Conservation (phyloP, 1,140 invertebrate genomes). For the Drosophila tani region DNA sequence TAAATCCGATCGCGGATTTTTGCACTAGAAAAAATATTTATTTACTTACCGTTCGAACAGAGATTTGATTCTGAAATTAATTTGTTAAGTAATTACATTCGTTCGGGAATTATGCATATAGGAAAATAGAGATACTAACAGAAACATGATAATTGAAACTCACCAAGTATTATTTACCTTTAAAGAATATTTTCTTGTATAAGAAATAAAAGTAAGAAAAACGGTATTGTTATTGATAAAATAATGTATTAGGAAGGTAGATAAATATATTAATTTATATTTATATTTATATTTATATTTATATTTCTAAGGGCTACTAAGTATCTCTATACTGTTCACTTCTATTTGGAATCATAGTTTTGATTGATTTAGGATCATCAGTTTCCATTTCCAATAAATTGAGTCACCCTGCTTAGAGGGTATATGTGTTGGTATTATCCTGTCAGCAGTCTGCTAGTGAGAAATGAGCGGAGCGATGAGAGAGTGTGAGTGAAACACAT, state of each 20-base stretch:
- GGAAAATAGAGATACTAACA: neutral
- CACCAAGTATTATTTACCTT: no score
- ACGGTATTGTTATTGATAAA: no score
- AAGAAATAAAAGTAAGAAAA: no score
- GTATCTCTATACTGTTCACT: no score
- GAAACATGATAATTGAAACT: neutral
- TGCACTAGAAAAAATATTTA: neutral
- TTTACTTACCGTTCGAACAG: neutral
- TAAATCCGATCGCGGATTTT: neutral
- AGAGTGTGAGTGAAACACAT: conserved; percentile 49
- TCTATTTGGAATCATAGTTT: no score
- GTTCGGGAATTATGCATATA: no score
- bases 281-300: no score
- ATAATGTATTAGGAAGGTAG: no score
- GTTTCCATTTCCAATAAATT: neutral
- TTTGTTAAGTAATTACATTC: no score
- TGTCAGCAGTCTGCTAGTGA: conserved; percentile 66
- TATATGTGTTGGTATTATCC: conserved; percentile 30
- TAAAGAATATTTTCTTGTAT: no score
- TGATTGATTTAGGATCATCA: neutral
- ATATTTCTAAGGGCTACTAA: no score
- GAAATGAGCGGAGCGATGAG: conserved; percentile 58
- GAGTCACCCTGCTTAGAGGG: conserved; percentile 24
- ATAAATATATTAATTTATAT: no score
- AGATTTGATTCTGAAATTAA: neutral